Conservation (phyloP, 2,113 vertebrate genomes). For the Struthio camelus region DNA sequence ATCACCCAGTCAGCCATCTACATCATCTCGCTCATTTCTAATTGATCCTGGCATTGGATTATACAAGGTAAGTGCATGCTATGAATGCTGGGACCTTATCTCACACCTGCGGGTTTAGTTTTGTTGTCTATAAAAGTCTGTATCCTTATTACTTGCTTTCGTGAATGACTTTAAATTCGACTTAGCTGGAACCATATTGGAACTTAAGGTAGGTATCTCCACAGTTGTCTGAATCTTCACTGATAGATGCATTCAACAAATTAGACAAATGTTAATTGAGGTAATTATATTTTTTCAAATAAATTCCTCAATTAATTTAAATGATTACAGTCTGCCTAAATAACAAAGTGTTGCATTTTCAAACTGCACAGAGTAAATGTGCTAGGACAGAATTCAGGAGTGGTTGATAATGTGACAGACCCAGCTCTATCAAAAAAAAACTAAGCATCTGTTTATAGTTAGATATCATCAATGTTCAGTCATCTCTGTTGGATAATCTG, state of each 20-base stretch:
- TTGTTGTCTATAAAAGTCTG: neutral
- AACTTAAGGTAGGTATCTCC: neutral
- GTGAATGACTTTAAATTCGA: neutral
- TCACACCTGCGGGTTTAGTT: neutral
- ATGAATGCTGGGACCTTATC: neutral
- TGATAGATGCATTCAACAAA: neutral
- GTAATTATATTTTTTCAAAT: too few species aligned
- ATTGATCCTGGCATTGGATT: constrained; percentile 89
- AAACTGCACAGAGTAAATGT: neutral
- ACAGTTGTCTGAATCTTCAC: neutral
- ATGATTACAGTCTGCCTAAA: neutral
- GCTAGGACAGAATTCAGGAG: neutral
- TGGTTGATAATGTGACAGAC: neutral
- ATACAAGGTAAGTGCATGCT: constrained; percentile 86
- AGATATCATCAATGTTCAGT: neutral
- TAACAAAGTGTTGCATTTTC: too few species aligned
- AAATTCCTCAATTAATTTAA: too few species aligned
- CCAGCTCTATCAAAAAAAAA: neutral
- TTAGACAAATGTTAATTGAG: neutral
- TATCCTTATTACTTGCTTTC: neutral
- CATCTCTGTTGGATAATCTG: neutral
- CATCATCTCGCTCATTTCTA: constrained; percentile 85
- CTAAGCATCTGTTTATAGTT: too few species aligned
- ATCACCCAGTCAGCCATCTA: constrained; percentile 83
- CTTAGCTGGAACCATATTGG: neutral